Base-by-base conservation (phyloP, 1,140 invertebrate species). In the Panulirus ornatus region DNA sequence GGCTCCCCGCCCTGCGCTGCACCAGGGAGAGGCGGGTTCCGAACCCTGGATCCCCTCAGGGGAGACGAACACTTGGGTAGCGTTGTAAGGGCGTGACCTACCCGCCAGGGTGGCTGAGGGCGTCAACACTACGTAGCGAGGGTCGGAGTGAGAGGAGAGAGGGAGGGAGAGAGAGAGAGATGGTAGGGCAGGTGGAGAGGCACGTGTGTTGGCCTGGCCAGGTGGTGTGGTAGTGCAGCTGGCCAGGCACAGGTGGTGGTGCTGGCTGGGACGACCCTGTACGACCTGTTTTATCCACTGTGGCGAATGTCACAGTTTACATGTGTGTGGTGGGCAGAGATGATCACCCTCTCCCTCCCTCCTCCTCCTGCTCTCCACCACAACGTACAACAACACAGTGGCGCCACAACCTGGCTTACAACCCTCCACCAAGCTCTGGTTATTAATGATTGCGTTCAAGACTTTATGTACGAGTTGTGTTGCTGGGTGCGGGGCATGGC, bases 361-460 rank as follows among this genome's bases (percentile, higher is more conserved):
- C n/a, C n/a, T n/a, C n/a, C n/a, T n/a, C n/a, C n/a, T n/a, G n/a
- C n/a, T n/a, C n/a, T n/a, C n/a, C n/a, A n/a, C n/a, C n/a, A n/a
- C n/a, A n/a, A n/a, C n/a, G n/a, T n/a, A n/a, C n/a, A n/a, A n/a
- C n/a, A n/a, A n/a, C n/a, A n/a, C n/a, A n/a, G n/a, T n/a, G n/a
- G n/a, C n/a, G n/a, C n/a, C n/a, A n/a, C n/a, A 19, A 51, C 44
- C n/a, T 27, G 36, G 73, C 83, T 83, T 30, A 36, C 73, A 36
- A 84, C 16, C 47, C 73, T 51, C 66, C 66, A 9, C 16, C 70
- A 34, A 2, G n/a, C n/a, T n/a, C 66, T 42, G 73, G 9, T 30
- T 5, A 70, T 47, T 44, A 19, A 44, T 47, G 38, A 34, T 1
- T 81, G n/a, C n/a, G 22, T 73, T 70, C 3, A 2, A 66, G 30